These are phyloP conservation scores for Lepisosteus osseus DNA, from an alignment of 2,113 vertebrate genomes.

Conservation along the genomic window DNA sequence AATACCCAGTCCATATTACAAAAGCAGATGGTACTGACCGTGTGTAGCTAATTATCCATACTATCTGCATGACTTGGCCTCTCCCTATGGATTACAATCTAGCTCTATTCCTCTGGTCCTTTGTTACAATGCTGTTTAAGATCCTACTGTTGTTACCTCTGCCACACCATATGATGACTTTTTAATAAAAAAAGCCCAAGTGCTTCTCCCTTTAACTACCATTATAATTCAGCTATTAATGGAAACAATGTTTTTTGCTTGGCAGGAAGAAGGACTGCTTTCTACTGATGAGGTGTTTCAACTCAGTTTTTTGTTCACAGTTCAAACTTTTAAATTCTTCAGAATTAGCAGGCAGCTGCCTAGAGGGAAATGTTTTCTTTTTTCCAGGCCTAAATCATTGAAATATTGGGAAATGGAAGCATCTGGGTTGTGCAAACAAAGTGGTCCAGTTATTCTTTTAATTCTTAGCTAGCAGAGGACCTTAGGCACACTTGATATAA, in stretches of 20 bases:
- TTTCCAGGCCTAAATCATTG: no score
- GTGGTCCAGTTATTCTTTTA: neutral
- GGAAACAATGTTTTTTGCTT: no score
- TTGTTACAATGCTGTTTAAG: constrained; percentile 9
- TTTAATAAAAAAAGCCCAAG: neutral
- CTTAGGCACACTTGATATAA: neutral
- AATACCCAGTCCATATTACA: constrained; percentile 27
- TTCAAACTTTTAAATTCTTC: neutral
- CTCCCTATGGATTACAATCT: constrained; percentile 29
- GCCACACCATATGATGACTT: neutral
- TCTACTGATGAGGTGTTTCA: no score
- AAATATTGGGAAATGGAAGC: no score
- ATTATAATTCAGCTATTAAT: no score
- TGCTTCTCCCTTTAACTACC: neutral
- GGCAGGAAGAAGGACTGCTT: no score
- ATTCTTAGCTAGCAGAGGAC: neutral
- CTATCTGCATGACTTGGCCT: constrained; percentile 48
- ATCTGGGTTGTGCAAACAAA: no score
- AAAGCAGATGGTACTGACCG: constrained; percentile 47
- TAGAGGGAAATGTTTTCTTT: no score
- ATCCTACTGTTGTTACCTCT: neutral
- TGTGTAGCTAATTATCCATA: constrained; percentile 39
- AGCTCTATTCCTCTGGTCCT: constrained; percentile 15
- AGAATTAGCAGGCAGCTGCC: neutral
- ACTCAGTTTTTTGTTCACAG: no score